Conservation (phyloP, 2,797 vertebrate genomes). For the Sorex maritimensis region DNA sequence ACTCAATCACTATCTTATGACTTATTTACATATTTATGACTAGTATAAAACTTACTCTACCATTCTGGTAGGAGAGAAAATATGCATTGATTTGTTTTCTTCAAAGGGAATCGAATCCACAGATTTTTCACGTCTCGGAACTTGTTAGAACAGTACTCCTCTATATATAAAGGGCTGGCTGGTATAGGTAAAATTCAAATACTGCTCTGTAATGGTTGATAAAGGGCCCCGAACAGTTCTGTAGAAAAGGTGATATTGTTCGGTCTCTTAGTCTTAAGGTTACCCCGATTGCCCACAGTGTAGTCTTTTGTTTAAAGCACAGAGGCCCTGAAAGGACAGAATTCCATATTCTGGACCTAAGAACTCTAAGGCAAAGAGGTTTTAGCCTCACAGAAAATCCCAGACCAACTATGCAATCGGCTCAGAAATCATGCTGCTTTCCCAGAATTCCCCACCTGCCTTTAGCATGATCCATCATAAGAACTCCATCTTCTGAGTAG, state of each 20-base stretch:
- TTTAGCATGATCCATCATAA: neutral
- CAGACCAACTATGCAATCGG: neutral
- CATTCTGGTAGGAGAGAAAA: neutral
- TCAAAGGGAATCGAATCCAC: neutral
- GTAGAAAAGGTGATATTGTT: neutral
- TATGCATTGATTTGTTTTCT: neutral
- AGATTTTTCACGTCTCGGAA: constrained; percentile 20
- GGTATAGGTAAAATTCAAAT: neutral
- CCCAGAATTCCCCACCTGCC: fast-evolving
- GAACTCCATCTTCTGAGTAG: neutral
- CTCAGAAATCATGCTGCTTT: too few species aligned
- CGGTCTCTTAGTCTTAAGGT: neutral
- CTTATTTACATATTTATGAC: neutral
- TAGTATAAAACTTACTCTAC: neutral
- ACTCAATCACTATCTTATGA: neutral
- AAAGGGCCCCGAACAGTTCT: neutral
- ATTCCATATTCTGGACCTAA: neutral
- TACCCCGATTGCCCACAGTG: neutral
- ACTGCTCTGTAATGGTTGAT: neutral
- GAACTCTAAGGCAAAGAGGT: neutral
- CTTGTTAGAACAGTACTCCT: neutral
- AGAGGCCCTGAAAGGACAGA: neutral
- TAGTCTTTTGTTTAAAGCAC: neutral
- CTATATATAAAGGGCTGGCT: neutral
- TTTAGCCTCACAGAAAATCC: neutral